These are phyloP conservation scores for Miichthys miiuy DNA, from an alignment of 2,797 vertebrate genomes.

Conservation along the genomic window DNA sequence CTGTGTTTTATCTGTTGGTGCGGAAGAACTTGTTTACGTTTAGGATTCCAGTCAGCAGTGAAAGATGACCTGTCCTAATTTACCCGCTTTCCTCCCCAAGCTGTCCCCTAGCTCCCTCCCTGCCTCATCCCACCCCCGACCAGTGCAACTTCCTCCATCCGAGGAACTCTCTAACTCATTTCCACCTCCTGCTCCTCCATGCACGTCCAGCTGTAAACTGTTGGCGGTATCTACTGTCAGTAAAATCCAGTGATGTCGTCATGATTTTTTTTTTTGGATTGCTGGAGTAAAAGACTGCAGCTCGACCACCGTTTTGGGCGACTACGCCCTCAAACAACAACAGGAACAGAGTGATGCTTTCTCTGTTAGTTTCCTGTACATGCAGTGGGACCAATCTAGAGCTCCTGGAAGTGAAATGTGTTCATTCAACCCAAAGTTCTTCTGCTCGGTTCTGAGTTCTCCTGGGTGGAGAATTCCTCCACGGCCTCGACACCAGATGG, in stretches of 20 bases:
- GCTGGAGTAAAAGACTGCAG: slow-evolving; percentile 1
- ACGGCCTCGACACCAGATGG: slow-evolving; percentile 84
- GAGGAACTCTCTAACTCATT: slow-evolving; percentile 1
- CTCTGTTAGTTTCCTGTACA: slow-evolving; percentile 1
- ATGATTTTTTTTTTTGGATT: neutral
- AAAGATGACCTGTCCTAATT: slow-evolving; percentile 80
- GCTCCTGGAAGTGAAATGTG: slow-evolving; percentile 32
- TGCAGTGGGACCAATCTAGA: slow-evolving; percentile 27
- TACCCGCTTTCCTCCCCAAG: slow-evolving; percentile 78
- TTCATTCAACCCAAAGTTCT: slow-evolving; percentile 33
- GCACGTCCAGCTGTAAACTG: neutral
- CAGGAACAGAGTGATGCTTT: slow-evolving; percentile 17
- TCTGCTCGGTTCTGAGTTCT: slow-evolving; percentile 54
- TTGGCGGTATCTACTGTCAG: neutral
- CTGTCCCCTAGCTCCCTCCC: slow-evolving; percentile 63
- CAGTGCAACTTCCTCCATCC: slow-evolving; percentile 18
- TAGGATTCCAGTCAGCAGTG: slow-evolving; percentile 77
- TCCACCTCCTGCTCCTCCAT: slow-evolving; percentile 10
- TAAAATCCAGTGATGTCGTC: neutral
- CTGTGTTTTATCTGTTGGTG: slow-evolving; percentile 80
- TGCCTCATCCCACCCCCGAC: slow-evolving; percentile 3
- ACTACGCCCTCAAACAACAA: slow-evolving; percentile 18
- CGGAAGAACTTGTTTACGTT: slow-evolving; percentile 81
- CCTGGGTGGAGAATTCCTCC: slow-evolving; percentile 74
- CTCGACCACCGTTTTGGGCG: neutral